Percentiles rank a stretch among this genome's conserved stretches.
phyloP scores from a whole-genome alignment of 1,140 invertebrate genomes.

The Trigoniulus corallinus region DNA sequence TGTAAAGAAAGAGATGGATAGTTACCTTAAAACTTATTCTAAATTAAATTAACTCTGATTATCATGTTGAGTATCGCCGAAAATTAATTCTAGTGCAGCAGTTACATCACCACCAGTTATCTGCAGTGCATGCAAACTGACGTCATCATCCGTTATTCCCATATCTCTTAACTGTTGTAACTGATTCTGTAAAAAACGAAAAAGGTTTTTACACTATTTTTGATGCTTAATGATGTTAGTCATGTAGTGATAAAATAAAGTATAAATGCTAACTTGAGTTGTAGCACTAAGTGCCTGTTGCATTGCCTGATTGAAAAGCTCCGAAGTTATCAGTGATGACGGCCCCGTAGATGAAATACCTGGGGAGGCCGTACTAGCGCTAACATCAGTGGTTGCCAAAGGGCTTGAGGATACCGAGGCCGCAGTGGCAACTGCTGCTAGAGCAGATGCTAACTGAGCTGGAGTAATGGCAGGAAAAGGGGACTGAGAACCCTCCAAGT shows the following conservation, averaged over 20 bases:
- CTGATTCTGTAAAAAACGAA: conserved; percentile 20
- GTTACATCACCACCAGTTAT: conserved; percentile 31
- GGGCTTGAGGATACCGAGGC: background rate
- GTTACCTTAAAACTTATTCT: background rate
- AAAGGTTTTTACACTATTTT: too few relatives aligned
- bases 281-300: conserved; percentile 8
- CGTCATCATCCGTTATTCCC: conserved; percentile 31
- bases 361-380: background rate
- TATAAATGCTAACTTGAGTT: background rate
- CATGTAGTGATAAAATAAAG: background rate
- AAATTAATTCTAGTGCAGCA: conserved; percentile 30
- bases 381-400: background rate
- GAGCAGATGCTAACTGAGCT: conserved; percentile 12
- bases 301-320: conserved; percentile 14
- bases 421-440: conserved; percentile 9
- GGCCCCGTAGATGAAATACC: background rate
- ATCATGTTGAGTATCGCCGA: conserved; percentile 19
- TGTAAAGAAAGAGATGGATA: background rate
- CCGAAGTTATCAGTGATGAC: conserved; percentile 10
- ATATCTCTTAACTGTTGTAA: conserved; percentile 31
- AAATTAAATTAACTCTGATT: background rate
- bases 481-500: background rate
- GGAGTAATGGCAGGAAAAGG: conserved; percentile 9
- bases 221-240: too few relatives aligned
- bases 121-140: conserved; percentile 28